Percentiles rank a stretch among this genome's conserved stretches.
phyloP scores from a whole-genome alignment of 2,113 vertebrate genomes.

The Oncorhynchus clarkii region DNA sequence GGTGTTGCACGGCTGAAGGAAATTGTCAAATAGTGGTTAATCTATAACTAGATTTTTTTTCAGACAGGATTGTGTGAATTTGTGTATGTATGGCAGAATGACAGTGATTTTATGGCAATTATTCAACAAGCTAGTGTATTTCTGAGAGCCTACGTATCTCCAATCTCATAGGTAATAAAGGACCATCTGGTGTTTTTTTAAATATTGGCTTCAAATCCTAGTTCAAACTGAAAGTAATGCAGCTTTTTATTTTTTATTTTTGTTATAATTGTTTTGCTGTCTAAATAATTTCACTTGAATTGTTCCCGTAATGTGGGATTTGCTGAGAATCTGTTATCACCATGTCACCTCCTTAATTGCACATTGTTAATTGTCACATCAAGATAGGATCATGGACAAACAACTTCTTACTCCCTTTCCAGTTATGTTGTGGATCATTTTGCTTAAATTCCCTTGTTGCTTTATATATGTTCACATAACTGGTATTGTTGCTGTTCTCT shows the following conservation, averaged over 20 bases:
- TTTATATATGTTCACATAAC: neutral
- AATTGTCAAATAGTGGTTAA: conserved; percentile 8
- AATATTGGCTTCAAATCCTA: no score
- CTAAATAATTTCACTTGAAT: conserved; percentile 37
- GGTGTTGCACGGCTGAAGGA: conserved; percentile 12
- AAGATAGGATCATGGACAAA: neutral
- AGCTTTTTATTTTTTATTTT: no score
- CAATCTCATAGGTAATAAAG: neutral
- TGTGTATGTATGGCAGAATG: conserved; percentile 2
- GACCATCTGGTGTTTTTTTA: no score
- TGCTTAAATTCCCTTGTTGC: neutral
- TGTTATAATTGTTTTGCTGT: no score
- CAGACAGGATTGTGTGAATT: conserved; percentile 1
- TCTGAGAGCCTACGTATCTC: neutral
- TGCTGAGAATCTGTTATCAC: conserved; percentile 47
- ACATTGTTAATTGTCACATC: conserved; percentile 10
- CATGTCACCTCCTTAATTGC: conserved; percentile 35
- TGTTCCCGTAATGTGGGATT: conserved; percentile 37
- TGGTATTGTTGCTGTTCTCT: neutral
- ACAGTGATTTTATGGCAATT: conserved; percentile 22
- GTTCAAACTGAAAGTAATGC: no score
- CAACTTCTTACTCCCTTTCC: neutral
- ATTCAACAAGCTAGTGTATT: conserved; percentile 29
- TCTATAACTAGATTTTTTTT: neutral
- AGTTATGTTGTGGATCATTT: neutral